These are phyloP conservation scores for Eupithecia exiguata DNA, from an alignment of 2,888 invertebrate species.

Conservation along the genomic window DNA sequence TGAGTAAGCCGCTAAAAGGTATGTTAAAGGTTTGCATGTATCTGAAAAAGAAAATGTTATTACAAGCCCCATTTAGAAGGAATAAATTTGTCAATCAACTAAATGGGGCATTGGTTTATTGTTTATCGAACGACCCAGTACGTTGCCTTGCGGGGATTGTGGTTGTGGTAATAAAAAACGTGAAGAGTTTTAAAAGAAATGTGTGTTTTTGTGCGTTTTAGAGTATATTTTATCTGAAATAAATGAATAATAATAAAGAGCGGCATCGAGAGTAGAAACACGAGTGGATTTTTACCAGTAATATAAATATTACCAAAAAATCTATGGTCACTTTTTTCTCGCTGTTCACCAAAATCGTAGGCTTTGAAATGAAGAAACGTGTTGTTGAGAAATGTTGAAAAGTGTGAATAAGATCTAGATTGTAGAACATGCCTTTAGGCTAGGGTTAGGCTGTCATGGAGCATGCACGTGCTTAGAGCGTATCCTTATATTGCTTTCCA, in stretches of 20 bases:
- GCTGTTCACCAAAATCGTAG: neutral
- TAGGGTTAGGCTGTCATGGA: conserved; percentile 23
- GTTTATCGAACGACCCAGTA: conserved; percentile 40
- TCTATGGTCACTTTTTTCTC: neutral
- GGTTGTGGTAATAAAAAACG: conserved; percentile 39
- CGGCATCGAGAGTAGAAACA: conserved; percentile 14
- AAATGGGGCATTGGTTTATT: conserved; percentile 42
- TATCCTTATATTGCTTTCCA: conserved; percentile 67
- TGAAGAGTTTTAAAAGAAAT: conserved; percentile 34
- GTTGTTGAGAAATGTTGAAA: conserved; percentile 20
- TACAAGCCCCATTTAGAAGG: conserved; percentile 39
- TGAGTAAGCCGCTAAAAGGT: conserved; percentile 42
- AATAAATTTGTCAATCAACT: conserved; percentile 39
- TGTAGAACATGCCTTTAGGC: conserved; percentile 44
- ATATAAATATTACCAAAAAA: neutral
- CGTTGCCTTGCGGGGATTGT: conserved; percentile 23
- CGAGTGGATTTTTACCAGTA: neutral
- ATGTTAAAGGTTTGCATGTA: conserved; percentile 39
- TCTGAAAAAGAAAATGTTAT: conserved; percentile 47
- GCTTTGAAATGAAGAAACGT: conserved; percentile 13
- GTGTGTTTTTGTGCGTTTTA: conserved; percentile 27
- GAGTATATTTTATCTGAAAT: no score
- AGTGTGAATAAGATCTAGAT: conserved; percentile 18
- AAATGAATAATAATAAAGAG: no score
- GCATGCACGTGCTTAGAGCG: conserved; percentile 68